Evolutionary conservation across 2,888 invertebrate species (phyloP), one percentile per base, ranked within the genome.

Genomic region (Drosophila mulleri): DNA sequence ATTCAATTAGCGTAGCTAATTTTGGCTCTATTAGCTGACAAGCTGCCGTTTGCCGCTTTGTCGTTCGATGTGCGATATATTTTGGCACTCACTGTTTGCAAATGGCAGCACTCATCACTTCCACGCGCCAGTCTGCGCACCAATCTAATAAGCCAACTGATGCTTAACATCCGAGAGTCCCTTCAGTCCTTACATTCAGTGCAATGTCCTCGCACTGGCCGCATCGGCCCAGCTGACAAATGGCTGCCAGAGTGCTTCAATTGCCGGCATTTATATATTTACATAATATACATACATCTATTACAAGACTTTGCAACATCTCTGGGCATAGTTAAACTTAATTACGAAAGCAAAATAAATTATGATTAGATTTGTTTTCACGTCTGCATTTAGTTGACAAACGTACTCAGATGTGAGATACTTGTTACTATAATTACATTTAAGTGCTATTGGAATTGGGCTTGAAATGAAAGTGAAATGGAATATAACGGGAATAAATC

Each of bases 1-100:
- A 84, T 84, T 86, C 56, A 86, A 84, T 84, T 86, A 80, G 74
- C 59, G 54, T 54, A 66, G 74, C 83, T 84, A 85, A 84, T 84
- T 84, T 84, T 67, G 72, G 72, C 66, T 80, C 78, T 83, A 83
- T 86, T 86, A 82, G 80, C 76, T 75, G 83, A 68, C 68, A 78
- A 75, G 68, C 77, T 77, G 77, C 57, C 50, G 47, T 32, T 32
- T 11, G 32, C 11, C 32, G 32, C 11, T 35, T 52, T 14, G 52
- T 12, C 50, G 50, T 50, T 50, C 66, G 39, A 37, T 44, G 35
- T 57, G 39, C 39, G 44, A 45, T 47, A 59, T 58, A 61, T 66
- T 75, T 72, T 56, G 54, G 41, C 61, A 29, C 42, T 35, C 61
- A 75, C 65, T 72, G 64, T 75, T 75, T 45, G 41, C 23, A 62